Conservation (phyloP, 2,797 vertebrate genomes). For the Chiloscyllium punctatum region DNA sequence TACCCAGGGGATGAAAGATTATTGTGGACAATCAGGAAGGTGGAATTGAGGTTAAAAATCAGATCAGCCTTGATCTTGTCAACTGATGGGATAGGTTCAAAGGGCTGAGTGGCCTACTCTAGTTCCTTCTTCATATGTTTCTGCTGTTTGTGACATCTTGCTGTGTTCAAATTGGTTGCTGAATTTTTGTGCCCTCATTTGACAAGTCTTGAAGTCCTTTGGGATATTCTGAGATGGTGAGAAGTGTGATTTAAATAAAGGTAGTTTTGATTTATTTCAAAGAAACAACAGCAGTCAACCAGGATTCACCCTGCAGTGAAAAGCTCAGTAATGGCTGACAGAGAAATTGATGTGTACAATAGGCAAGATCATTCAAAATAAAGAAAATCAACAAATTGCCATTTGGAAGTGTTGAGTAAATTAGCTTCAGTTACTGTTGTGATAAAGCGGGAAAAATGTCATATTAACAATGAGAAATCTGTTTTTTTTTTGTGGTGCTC, state of each 20-base stretch:
- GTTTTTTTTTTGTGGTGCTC: neutral
- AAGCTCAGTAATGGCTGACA: neutral
- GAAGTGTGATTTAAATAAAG: neutral
- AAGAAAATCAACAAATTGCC: neutral
- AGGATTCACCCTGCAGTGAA: neutral
- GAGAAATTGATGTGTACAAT: neutral
- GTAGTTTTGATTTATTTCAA: neutral
- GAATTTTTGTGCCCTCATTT: neutral
- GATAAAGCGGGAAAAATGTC: neutral
- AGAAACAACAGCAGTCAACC: neutral
- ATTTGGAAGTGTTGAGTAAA: neutral
- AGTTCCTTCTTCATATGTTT: too few relatives aligned
- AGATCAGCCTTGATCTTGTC: too few relatives aligned
- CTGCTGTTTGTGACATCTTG: neutral
- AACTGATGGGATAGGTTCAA: too few relatives aligned
- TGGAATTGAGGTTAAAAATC: too few relatives aligned
- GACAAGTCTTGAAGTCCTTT: neutral
- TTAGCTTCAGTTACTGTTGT: neutral
- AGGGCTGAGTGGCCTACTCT: too few relatives aligned
- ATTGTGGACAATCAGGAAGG: fast-evolving
- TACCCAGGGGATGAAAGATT: too few relatives aligned
- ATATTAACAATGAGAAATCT: too few relatives aligned
- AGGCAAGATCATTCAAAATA: neutral
- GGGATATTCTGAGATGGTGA: neutral
- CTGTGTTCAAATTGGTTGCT: neutral